Evolutionary conservation across 2,113 vertebrate species (phyloP), one percentile per base, ranked within the genome.

Genomic region (Ia io): DNA sequence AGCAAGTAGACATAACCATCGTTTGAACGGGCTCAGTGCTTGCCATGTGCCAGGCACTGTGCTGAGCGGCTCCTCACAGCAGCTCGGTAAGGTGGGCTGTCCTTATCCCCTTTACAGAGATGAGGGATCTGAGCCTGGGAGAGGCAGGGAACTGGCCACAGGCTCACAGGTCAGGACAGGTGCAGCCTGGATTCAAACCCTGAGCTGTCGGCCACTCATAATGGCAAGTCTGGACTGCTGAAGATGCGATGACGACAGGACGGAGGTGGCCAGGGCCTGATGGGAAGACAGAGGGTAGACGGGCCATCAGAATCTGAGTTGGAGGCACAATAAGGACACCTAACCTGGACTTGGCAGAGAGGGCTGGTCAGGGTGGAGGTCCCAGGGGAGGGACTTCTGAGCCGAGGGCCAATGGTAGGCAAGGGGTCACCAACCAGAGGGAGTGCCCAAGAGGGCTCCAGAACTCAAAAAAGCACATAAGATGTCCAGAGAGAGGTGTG

Each of bases 111-210:
- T 14, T 9, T 35, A 63, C 8, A 83, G 53, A 86, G 61, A 69
- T 5, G n/a, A 78, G 23, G 59, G 91, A 82, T 44, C 22, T 10
- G 56, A 42, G 40, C 28, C 8, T 3, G 9, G 37, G n/a, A 61
- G 35, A 67, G 9, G 53, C 22, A 32, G 69, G 71, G 42, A 44
- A 42, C 16, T 7, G 32, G 2, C 11, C 16, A 35, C 0, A 13
- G n/a, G 53, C 78, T 77, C 44, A 71, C n/a, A 47, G 51, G 30
- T 90, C 83, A 91, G 59, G 53, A 82, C 10, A 74, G 17, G 17
- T 6, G 11, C 16, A 9, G 23, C 23, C 16, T 84, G 22, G 37
- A 28, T 65, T 86, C 61, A 83, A 86, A 61, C 9, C n/a, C 25
- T 12, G 22, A 35, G 28, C 44, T 32, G 23, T 53, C 30, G n/a